Evolutionary conservation across 2,888 invertebrate species (phyloP).

Genomic region (Drosophila algonquin): DNA sequence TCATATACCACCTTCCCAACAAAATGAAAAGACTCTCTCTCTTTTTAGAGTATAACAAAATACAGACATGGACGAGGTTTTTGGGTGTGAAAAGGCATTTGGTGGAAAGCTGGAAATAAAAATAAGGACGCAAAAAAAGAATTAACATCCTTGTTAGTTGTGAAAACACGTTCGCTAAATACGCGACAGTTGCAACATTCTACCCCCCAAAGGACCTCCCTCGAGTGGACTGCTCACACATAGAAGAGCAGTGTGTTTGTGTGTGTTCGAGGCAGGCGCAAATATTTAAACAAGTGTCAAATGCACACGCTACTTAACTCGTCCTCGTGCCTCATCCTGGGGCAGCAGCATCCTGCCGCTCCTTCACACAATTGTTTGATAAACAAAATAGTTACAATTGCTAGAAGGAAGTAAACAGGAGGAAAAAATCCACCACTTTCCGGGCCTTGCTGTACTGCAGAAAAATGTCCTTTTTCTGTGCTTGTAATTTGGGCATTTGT

Average conservation of each 20-base stretch:
- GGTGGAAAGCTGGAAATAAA: conserved; percentile 69
- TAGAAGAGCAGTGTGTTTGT: no score
- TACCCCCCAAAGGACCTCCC: conserved; percentile 44
- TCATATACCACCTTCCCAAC: not conserved
- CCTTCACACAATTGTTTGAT: conserved; percentile 69
- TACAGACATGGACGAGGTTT: conserved; percentile 31
- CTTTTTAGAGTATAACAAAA: not conserved
- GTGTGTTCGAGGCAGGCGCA: conserved; percentile 74
- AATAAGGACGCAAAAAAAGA: conserved; percentile 59
- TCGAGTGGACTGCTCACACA: not conserved
- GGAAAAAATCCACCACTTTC: conserved; percentile 12
- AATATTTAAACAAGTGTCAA: conserved; percentile 85
- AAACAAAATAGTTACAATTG: conserved; percentile 73
- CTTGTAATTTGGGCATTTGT: conserved; percentile 80
- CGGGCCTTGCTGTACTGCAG: no score
- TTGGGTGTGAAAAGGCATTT: conserved; percentile 77
- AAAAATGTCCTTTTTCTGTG: conserved; percentile 36
- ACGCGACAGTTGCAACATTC: conserved; percentile 68
- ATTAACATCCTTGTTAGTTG: conserved; percentile 82
- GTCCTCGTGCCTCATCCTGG: conserved; percentile 39
- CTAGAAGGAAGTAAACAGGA: conserved; percentile 6
- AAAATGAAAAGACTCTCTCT: not conserved
- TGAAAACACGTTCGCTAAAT: conserved; percentile 82
- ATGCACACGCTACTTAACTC: conserved; percentile 84
- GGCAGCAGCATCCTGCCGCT: not conserved